Evolutionary conservation across 2,797 vertebrate genomes (phyloP).

Genomic region (Anas georgica): DNA sequence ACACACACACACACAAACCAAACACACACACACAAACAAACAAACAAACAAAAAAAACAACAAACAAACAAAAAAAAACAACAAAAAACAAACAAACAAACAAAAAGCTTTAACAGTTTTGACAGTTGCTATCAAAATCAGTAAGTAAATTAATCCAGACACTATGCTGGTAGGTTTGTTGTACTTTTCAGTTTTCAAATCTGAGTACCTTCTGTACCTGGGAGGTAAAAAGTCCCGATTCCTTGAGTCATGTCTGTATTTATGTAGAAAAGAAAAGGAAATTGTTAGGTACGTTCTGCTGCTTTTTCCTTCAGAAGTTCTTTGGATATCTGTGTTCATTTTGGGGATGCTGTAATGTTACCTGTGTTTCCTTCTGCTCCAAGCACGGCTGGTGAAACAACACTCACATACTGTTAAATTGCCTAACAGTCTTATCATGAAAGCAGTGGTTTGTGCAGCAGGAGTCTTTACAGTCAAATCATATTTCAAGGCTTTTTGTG

Average conservation of each 20-base stretch:
- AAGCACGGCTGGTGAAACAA: background rate
- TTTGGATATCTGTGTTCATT: background rate
- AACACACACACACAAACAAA: background rate
- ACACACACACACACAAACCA: too few species aligned
- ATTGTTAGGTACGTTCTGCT: background rate
- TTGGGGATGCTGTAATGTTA: background rate
- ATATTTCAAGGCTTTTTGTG: background rate
- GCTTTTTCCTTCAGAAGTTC: background rate
- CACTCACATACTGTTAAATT: background rate
- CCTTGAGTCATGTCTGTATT: background rate
- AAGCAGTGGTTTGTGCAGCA: background rate
- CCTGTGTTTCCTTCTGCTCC: background rate
- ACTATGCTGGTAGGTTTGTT: background rate
- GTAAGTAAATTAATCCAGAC: background rate
- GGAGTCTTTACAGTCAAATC: background rate
- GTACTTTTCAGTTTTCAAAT: background rate
- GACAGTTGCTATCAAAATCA: background rate
- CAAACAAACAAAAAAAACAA: background rate
- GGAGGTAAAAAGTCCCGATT: background rate
- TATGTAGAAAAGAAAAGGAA: background rate
- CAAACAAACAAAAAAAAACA: background rate
- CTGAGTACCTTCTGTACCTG: background rate
- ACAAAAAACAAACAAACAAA: too few species aligned
- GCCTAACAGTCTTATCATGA: background rate
- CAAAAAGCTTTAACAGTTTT: background rate